A percentile compares a stretch with the other conserved stretches of the same genome.
These are phyloP conservation scores for Hirtodrosophila confusa DNA, from an alignment of 2,888 invertebrate species.

Conservation along the genomic window DNA sequence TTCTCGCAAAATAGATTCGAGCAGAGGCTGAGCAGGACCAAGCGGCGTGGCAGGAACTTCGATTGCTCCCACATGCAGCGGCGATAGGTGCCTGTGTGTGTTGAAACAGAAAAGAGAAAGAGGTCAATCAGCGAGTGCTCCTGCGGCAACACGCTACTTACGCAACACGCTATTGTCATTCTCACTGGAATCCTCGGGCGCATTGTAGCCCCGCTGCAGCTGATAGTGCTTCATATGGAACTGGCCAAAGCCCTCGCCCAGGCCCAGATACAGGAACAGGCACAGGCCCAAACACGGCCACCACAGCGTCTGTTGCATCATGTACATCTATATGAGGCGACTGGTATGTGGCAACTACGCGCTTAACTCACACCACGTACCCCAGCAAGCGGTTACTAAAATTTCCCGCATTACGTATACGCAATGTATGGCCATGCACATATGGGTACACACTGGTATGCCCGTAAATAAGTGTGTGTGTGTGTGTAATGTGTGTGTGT, in stretches of 20 bases:
- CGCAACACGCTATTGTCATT: constrained; percentile 76
- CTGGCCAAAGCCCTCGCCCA: constrained; percentile 74
- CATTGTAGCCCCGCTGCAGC: constrained; percentile 68
- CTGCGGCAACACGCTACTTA: constrained; percentile 42
- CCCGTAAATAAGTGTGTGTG: neutral
- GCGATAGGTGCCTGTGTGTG: constrained; percentile 78
- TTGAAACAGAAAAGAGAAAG: neutral
- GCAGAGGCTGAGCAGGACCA: constrained; percentile 82
- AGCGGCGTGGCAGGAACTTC: constrained; percentile 81
- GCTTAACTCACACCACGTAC: constrained; percentile 65
- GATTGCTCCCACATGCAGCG: constrained; percentile 84
- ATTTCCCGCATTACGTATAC: constrained; percentile 64
- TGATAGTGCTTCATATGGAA: constrained; percentile 81
- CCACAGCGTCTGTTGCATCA: constrained; percentile 36
- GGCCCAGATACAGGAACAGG: constrained; percentile 46
- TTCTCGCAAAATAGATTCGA: constrained; percentile 83
- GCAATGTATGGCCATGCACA: constrained; percentile 45
- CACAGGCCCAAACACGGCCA: constrained; percentile 45
- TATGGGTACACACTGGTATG: neutral
- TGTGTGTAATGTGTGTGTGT: constrained; percentile 25
- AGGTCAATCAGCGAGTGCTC: neutral
- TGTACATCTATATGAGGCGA: constrained; percentile 48
- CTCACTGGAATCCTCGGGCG: constrained; percentile 72
- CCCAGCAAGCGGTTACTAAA: constrained; percentile 24
- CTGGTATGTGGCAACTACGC: constrained; percentile 70